Conservation (phyloP, 1,140 invertebrate genomes). For the Aphelinus atriplicis region DNA sequence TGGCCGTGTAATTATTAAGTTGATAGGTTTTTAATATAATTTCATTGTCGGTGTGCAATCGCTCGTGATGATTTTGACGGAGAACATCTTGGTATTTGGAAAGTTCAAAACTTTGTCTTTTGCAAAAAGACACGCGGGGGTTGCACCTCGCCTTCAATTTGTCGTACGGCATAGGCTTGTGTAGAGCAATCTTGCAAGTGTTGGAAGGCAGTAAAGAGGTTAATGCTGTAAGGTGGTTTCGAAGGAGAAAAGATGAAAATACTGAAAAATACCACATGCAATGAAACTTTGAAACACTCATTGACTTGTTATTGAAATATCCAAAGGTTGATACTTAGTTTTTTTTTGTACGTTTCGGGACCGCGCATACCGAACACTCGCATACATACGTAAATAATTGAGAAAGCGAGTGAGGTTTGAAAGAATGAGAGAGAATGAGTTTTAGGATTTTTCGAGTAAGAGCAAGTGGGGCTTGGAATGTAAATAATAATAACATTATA, state of each 20-base stretch:
- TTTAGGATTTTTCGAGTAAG: constrained; percentile 34
- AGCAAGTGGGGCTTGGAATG: constrained; percentile 56
- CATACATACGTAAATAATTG: constrained; percentile 60
- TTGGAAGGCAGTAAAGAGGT: neutral
- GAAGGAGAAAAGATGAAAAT: constrained; percentile 3
- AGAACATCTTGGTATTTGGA: constrained; percentile 21
- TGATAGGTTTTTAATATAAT: neutral
- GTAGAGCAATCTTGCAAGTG: constrained; percentile 26
- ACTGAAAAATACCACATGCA: constrained; percentile 10
- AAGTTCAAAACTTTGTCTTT: constrained; percentile 10
- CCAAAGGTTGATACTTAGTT: constrained; percentile 54
- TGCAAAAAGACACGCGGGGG: constrained; percentile 56
- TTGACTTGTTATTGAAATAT: constrained; percentile 46
- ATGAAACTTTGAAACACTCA: constrained; percentile 32
- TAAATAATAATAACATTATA: constrained; percentile 59
- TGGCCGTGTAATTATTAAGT: neutral
- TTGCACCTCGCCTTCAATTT: constrained; percentile 45
- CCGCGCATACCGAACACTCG: constrained; percentile 55
- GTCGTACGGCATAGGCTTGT: constrained; percentile 42
- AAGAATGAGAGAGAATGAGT: constrained; percentile 27
- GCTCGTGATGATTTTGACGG: neutral
- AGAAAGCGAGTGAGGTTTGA: constrained; percentile 33
- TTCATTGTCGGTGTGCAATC: constrained; percentile 19
- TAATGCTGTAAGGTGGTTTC: no score
- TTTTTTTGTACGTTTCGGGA: constrained; percentile 55